Evolutionary conservation across 2,113 vertebrate species (phyloP).

Genomic region (Paraplagusia blochii): DNA sequence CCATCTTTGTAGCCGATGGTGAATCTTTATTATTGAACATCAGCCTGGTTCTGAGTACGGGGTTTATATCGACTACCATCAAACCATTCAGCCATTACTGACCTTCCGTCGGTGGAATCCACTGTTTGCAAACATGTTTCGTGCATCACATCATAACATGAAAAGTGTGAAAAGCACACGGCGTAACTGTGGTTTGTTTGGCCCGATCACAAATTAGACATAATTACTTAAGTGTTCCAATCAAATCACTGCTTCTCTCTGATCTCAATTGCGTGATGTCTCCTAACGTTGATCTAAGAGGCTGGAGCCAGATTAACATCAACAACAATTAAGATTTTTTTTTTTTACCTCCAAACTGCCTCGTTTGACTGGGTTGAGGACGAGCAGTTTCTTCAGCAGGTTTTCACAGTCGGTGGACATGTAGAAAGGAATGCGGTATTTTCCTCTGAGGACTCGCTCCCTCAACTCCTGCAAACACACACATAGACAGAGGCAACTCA

Average conservation of each 20-base stretch:
- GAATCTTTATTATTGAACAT: slow-evolving; percentile 57
- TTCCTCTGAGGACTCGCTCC: slow-evolving; percentile 91
- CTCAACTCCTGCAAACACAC: slow-evolving; percentile 83
- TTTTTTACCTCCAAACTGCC: slow-evolving; percentile 89
- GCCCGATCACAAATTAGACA: background rate
- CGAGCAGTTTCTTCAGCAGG: slow-evolving; percentile 92
- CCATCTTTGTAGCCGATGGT: slow-evolving; percentile 34
- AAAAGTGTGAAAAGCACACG: background rate
- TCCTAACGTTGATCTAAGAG: slow-evolving; percentile 9
- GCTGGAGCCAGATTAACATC: slow-evolving; percentile 16
- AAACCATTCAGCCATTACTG: slow-evolving; percentile 1
- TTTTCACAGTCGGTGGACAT: slow-evolving; percentile 99
- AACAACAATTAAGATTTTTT: slow-evolving; percentile 8
- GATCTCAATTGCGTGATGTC: slow-evolving; percentile 7
- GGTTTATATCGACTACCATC: slow-evolving; percentile 27
- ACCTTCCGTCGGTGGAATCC: background rate
- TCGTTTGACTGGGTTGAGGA: slow-evolving; percentile 92
- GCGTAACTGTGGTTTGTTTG: background rate
- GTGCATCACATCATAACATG: background rate
- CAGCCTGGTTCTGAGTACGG: slow-evolving; percentile 19
- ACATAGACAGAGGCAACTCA: slow-evolving; percentile 7
- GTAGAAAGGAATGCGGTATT: slow-evolving; percentile 98
- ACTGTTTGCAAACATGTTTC: slow-evolving; percentile 11
- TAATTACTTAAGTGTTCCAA: background rate
- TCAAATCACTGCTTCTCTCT: slow-evolving; percentile 7